Percentiles rank a stretch among this genome's conserved stretches.
Evolutionary conservation across 2,888 invertebrate genomes (phyloP).

Genomic region (Parapristionchus giblindavisi): DNA sequence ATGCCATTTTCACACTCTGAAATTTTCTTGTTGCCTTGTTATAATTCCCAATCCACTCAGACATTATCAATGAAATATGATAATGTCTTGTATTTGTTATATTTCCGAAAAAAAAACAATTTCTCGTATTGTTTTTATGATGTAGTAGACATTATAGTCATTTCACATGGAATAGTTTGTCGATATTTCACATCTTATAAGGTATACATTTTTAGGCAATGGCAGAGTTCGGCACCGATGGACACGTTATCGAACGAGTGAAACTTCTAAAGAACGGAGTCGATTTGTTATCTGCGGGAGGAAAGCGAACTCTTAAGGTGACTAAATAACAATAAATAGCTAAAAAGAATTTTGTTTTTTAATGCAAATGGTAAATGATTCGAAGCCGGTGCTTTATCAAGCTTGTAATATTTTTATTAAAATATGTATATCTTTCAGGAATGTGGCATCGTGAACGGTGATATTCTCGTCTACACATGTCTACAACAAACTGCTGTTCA

Average conservation of each 20-base stretch:
- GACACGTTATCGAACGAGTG: not conserved
- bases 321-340: not conserved
- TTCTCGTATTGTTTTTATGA: too few species aligned
- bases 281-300: not conserved
- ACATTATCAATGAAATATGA: too few species aligned
- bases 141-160: too few species aligned
- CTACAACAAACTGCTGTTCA: not conserved
- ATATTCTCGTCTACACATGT: conserved; percentile 17
- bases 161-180: too few species aligned
- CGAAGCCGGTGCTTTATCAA: not conserved
- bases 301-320: not conserved
- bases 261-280: conserved; percentile 4
- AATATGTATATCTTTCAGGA: not conserved
- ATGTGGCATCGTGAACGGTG: not conserved
- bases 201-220: too few species aligned
- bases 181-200: too few species aligned
- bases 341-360: not conserved
- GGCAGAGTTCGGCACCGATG: conserved; percentile 14
- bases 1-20: too few species aligned
- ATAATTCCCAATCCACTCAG: too few species aligned
- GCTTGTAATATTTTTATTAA: not conserved
- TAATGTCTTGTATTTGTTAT: too few species aligned
- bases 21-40: too few species aligned
- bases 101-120: too few species aligned
- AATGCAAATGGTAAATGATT: not conserved